phyloP scores from a whole-genome alignment of 1,140 invertebrate genomes.

The Sycophila sp. region DNA sequence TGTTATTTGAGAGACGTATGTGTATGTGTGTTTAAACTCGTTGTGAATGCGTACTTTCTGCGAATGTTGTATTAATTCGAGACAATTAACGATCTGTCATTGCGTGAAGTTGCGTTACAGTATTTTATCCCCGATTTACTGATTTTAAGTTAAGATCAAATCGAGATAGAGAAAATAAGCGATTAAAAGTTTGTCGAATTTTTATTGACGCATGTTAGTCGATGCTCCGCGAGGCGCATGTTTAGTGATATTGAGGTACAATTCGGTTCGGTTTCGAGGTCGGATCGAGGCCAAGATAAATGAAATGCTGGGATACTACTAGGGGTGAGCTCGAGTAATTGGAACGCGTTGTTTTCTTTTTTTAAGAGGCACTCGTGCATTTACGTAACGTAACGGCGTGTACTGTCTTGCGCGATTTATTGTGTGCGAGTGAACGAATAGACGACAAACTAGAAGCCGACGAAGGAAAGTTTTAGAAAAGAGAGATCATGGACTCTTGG shows the following conservation, averaged over 20 bases:
- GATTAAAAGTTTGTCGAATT: constrained; percentile 4
- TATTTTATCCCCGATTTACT: constrained; percentile 7
- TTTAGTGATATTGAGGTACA: constrained; percentile 13
- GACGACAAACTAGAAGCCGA: neutral
- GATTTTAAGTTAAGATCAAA: constrained; percentile 9
- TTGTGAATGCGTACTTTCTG: neutral
- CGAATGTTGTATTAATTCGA: neutral
- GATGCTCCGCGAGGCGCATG: neutral
- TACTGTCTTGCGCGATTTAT: constrained; percentile 12
- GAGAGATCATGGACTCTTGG: constrained; percentile 30
- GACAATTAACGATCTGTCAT: constrained; percentile 15
- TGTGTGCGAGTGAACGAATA: neutral
- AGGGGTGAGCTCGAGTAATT: neutral
- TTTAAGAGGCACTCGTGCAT: constrained; percentile 7
- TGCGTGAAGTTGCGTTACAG: constrained; percentile 23
- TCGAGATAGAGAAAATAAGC: neutral
- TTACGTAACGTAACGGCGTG: constrained; percentile 29
- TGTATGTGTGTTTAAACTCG: neutral
- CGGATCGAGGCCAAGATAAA: neutral
- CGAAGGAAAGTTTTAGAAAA: neutral
- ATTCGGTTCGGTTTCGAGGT: neutral
- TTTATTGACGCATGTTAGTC: constrained; percentile 12
- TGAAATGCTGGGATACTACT: too few species aligned
- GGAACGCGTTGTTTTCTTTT: too few species aligned
- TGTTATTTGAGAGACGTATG: neutral